Percentiles rank a stretch among this genome's conserved stretches.
These are phyloP conservation scores for Zingel zingel DNA, from an alignment of 2,113 vertebrate genomes.

Conservation along the genomic window DNA sequence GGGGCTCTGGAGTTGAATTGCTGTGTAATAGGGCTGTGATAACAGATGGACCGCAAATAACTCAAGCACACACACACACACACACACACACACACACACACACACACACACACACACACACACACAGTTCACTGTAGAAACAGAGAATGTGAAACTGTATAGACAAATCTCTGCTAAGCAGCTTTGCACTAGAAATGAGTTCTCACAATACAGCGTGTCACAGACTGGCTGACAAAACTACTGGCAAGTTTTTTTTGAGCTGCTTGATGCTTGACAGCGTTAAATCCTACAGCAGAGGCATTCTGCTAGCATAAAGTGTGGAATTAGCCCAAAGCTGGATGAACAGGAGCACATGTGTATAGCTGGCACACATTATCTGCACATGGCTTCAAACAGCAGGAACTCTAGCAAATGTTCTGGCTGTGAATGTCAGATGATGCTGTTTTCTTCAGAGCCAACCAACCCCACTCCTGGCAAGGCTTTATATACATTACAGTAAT, in stretches of 20 bases:
- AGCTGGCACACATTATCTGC: conserved; percentile 51
- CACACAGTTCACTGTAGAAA: conserved; percentile 33
- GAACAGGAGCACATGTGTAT: conserved; percentile 41
- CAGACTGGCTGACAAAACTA: conserved; percentile 48
- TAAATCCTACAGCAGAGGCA: conserved; percentile 24
- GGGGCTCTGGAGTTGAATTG: conserved; percentile 20
- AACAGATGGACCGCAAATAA: conserved; percentile 62
- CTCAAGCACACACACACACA: conserved; percentile 25
- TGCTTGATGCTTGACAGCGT: conserved; percentile 41
- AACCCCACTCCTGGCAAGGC: conserved; percentile 16
- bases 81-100: conserved; percentile 15
- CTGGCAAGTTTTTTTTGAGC: conserved; percentile 16
- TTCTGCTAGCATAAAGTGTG: conserved; percentile 32
- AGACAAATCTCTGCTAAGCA: conserved; percentile 78
- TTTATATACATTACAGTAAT: not conserved
- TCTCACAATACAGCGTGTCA: conserved; percentile 60
- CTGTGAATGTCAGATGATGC: conserved; percentile 66
- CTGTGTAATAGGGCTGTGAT: conserved; percentile 40
- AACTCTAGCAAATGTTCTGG: conserved; percentile 43
- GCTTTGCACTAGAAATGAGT: conserved; percentile 75
- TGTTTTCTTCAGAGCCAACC: conserved; percentile 38
- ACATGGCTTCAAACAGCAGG: conserved; percentile 46
- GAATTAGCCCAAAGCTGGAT: conserved; percentile 56
- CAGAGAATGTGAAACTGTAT: conserved; percentile 60
- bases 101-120: conserved; percentile 10